A percentile compares a stretch with the other conserved stretches of the same genome.
Evolutionary conservation across 2,888 invertebrate species (phyloP).

Genomic region (Andrena chrysosceles): DNA sequence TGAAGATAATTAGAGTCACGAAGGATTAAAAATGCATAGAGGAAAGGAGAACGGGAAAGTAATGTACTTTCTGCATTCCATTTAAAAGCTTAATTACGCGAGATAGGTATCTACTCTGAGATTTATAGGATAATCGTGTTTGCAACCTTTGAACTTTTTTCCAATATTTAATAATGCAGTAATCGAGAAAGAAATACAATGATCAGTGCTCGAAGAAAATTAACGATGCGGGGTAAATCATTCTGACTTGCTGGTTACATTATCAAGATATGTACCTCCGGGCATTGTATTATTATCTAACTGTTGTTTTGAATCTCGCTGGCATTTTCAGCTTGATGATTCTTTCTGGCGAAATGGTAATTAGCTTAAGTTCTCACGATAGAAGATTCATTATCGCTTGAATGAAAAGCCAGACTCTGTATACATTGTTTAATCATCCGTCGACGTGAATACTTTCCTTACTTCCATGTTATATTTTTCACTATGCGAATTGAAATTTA

Average conservation of each 20-base stretch:
- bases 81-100: too few relatives aligned
- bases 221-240: neutral
- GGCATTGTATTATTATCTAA: conserved; percentile 18
- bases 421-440: neutral
- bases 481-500: neutral
- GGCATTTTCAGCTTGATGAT: neutral
- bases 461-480: neutral
- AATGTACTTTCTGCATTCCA: too few relatives aligned
- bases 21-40: too few relatives aligned
- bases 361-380: conserved; percentile 2
- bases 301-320: conserved; percentile 2
- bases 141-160: neutral
- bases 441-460: neutral
- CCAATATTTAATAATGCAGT: neutral
- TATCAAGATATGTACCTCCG: conserved; percentile 19
- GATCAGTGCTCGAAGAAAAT: neutral
- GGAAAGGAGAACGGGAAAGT: too few relatives aligned
- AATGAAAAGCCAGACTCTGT: neutral
- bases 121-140: too few relatives aligned
- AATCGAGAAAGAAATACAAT: neutral
- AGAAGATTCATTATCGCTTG: neutral
- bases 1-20: too few relatives aligned
- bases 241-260: neutral
- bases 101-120: too few relatives aligned
- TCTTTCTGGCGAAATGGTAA: neutral